Percentiles rank a stretch among this genome's conserved stretches.
phyloP scores from a whole-genome alignment of 2,888 invertebrate genomes.

The Ernsta delagoae region DNA sequence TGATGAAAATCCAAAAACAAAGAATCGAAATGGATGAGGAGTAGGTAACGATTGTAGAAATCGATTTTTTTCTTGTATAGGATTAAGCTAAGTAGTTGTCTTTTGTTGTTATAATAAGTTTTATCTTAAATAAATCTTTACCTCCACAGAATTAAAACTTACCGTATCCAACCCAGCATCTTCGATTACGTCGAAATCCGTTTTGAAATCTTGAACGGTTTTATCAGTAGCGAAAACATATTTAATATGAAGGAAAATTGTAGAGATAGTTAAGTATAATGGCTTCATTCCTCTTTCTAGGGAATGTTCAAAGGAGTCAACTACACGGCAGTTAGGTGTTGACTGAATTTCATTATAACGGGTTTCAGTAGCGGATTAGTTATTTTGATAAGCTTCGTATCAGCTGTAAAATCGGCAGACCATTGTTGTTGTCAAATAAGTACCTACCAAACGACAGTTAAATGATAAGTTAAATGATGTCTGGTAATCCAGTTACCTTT shows the following conservation, averaged over 20 bases:
- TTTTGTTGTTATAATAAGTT: no score
- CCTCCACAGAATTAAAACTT: conserved; percentile 46
- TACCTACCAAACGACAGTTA: background rate
- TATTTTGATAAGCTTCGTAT: conserved; percentile 34
- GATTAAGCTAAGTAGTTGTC: no score
- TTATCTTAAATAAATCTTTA: no score
- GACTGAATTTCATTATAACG: conserved; percentile 20
- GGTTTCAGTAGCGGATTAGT: conserved; percentile 16
- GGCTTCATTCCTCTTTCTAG: conserved; percentile 31
- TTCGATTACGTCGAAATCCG: conserved; percentile 58
- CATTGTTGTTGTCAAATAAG: conserved; percentile 14
- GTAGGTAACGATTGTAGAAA: no score
- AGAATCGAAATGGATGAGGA: no score
- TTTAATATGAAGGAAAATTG: conserved; percentile 5
- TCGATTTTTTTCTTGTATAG: no score
- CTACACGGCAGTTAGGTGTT: conserved; percentile 24
- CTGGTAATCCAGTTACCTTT: background rate
- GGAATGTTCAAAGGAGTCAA: conserved; percentile 31
- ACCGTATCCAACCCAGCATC: conserved; percentile 73
- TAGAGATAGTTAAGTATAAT: conserved; percentile 3
- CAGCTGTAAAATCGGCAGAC: conserved; percentile 17
- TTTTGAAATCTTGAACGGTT: conserved; percentile 38
- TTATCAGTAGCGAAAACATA: conserved; percentile 14
- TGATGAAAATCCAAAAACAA: no score
- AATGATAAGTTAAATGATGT: conserved; percentile 16